Conservation (phyloP, 2,113 vertebrate species). For the Chitala chitala region DNA sequence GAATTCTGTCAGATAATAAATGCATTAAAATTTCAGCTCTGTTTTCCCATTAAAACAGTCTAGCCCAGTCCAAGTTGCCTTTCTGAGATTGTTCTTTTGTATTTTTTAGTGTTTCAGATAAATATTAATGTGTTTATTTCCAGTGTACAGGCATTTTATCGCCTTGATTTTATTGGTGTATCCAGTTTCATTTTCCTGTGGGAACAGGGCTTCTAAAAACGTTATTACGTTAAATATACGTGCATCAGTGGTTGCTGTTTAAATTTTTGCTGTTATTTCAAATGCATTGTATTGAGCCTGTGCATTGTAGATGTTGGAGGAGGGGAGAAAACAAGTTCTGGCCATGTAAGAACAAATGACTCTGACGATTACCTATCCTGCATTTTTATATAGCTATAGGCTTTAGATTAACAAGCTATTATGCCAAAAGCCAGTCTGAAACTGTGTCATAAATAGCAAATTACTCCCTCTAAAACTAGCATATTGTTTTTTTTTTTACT, state of each 20-base stretch:
- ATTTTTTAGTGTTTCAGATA: background rate
- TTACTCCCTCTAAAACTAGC: too few relatives aligned
- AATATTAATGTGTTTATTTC: background rate
- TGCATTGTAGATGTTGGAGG: background rate
- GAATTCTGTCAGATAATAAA: too few relatives aligned
- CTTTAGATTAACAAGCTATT: background rate
- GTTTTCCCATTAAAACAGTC: too few relatives aligned
- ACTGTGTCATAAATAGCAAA: slow-evolving; percentile 3
- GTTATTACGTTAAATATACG: background rate
- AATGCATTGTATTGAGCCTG: background rate
- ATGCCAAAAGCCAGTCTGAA: background rate
- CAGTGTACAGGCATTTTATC: background rate
- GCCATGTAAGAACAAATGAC: background rate
- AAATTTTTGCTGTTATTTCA: background rate
- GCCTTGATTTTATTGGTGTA: background rate
- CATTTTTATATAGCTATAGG: background rate
- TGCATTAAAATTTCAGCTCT: too few relatives aligned
- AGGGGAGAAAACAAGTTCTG: background rate
- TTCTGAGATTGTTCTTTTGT: background rate
- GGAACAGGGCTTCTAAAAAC: background rate
- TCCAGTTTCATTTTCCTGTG: background rate
- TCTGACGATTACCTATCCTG: background rate
- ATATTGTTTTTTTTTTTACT: background rate
- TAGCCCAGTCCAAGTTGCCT: too few relatives aligned
- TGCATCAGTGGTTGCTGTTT: background rate